Evolutionary conservation across 2,797 vertebrate species (phyloP), one percentile per base, ranked within the genome.

Genomic region (Galaxias olidus): DNA sequence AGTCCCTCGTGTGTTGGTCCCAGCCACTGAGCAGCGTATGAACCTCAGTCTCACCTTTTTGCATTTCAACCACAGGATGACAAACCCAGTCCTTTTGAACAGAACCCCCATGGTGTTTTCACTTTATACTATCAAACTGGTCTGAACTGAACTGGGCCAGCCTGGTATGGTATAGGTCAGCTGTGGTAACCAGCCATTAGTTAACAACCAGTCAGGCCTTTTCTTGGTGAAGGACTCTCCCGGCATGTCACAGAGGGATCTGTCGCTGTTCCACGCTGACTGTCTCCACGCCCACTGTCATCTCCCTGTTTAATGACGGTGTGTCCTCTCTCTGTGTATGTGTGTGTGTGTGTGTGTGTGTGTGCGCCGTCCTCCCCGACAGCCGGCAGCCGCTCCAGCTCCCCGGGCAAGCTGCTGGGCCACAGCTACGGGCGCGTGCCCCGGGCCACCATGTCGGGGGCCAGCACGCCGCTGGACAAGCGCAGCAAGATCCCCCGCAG

Each of bases 301-400:
- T 19, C 15, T 4, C 51, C 15, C 18, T 30, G 30, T 15, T 40
- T 11, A 7, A 1, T 41, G 17, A 19, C 10, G 30, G 11, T 56
- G 52, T 56, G 9, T 17, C 0, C n/a, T 42, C 11, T 52, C 10
- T 17, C 2, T 45, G 3, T 59, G 42, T 40, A 3, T 48, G 17
- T 59, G n/a, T 67, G 30, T 20, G 52, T 62, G 43, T 47, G 12
- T 54, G 19, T 53, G 17, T 61, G 51, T 61, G 15, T 56, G 57
- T 56, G 52, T 50, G 58, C 14, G 4, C 43, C 15, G 18, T 9
- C 68, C 43, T 17, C 13, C 20, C 1, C 0, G 30, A 15, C 83
- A 99, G 97, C 97, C 45, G 96, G 97, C 46, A 99, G 97, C 79
- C 93, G 97, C 40, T 98, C 97, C 62, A 97, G 93, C 75, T 99